Base-by-base conservation (phyloP, 2,797 vertebrate genomes). In the Aratinga solstitialis region DNA sequence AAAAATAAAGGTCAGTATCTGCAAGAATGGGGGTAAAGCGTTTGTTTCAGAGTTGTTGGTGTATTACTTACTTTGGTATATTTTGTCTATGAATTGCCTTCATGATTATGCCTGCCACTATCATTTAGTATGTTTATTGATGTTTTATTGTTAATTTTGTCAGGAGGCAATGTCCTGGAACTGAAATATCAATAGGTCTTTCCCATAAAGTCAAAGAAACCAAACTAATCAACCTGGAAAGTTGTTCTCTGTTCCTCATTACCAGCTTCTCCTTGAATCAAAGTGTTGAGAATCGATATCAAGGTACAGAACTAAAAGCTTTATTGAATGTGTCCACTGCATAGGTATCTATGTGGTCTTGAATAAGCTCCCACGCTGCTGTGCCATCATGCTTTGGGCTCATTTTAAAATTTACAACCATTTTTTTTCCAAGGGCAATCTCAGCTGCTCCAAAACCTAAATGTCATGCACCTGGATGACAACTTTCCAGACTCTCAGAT, bases 141-240 rank as follows among this genome's bases (percentile, higher is more conserved):
- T 82, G 75, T 84, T 90, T 94, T 84, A 50, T 40, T 4, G 1
- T 47, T 90, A 79, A 19, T 30, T 94, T 93, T 89, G 77, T 84
- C 1, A 10, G 80, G 61, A 83, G 74, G 45, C 4, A 5, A 19
- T 40, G 56, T 83, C 65, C 69, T 72, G 65, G 48, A 93, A 90
- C 51, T 84, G 84, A 95, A 91, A 89, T 91, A 62, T 89, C 87
- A 79, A 67, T 92, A 87, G 59, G 19, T 45, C 36, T 90, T 90
- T 88, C 48, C 32, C 30, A 53, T 67, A 78, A 84, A 94, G 73
- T 74, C 68, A 91, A 87, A 92, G 56, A 84, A 92, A 82, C 36
- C 42, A 83, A 93, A 79, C 17, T 8, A 92, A 91, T 84, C 50
- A 90, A 71, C 76, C 32, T 83, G 38, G 83, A 79, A 93, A 89